These are phyloP conservation scores for Acrobasis consociella DNA, from an alignment of 2,888 invertebrate genomes.

Conservation along the genomic window DNA sequence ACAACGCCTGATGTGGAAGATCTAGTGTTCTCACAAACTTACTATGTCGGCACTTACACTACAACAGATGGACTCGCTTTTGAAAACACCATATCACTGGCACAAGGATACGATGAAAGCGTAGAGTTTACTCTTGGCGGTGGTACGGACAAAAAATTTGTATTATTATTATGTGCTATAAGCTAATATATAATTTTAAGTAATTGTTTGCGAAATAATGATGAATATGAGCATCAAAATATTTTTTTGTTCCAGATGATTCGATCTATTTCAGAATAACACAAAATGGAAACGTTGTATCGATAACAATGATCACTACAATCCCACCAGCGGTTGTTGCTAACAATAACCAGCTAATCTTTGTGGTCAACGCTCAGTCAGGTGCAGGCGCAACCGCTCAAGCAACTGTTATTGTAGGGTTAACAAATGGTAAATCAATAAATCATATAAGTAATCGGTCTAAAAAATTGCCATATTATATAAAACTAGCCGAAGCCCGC, in stretches of 20 bases:
- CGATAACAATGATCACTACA: not conserved
- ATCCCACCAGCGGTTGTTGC: slow-evolving; percentile 4
- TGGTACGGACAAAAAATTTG: slow-evolving; percentile 30
- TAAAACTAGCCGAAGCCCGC: too few relatives aligned
- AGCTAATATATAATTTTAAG: not conserved
- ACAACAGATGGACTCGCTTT: slow-evolving; percentile 35
- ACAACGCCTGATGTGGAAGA: slow-evolving; percentile 24
- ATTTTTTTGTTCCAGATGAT: not conserved
- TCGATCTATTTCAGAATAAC: slow-evolving; percentile 1
- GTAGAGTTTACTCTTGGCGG: slow-evolving; percentile 43
- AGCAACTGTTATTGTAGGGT: not conserved
- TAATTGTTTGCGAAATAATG: not conserved
- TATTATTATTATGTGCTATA: not conserved
- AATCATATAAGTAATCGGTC: not conserved
- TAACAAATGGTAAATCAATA: not conserved
- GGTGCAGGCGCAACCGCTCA: not conserved
- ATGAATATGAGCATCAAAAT: not conserved
- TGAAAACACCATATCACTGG: slow-evolving; percentile 36
- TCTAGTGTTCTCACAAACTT: slow-evolving; percentile 36
- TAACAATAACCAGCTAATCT: slow-evolving; percentile 5
- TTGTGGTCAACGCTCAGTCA: slow-evolving; percentile 4
- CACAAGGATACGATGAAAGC: slow-evolving; percentile 37
- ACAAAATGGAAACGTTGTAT: not conserved
- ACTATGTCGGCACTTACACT: slow-evolving; percentile 43
- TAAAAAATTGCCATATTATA: too few relatives aligned